Evolutionary conservation across 2,888 invertebrate species (phyloP), one percentile per base, ranked within the genome.

Genomic region (Griposia aprilina): DNA sequence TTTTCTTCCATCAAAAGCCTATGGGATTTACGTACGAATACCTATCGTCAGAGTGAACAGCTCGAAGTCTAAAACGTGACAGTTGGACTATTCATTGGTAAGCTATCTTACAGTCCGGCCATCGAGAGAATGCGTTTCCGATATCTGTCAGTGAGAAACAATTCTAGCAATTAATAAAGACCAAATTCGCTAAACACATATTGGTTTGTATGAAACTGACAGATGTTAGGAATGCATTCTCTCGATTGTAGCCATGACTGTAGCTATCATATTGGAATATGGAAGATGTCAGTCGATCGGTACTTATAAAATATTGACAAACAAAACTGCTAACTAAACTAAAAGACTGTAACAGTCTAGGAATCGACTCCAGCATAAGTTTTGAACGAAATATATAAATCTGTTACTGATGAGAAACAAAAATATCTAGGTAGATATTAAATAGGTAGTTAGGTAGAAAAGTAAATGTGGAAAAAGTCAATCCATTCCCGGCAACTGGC

Each of bases 401-500:
- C n/a, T 15, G 30, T 57, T 8, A 50, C 20, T 15, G n/a, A 50
- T n/a, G n/a, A 36, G n/a, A 60, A 57, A 52, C 45, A 2, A 45
- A 60, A 50, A 66, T 60, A 59, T 30, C 26, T 17, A 72, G 62
- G 59, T 30, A 8, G 10, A 1, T 10, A 45, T 45, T 45, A 45
- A 45, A 45, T 0, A 45, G 45, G 52, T n/a, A 8, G 11, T 45
- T 30, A 11, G 11, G 15, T 48, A 59, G 26, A 50, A 65, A 69
- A 36, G 36, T 41, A 48, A 50, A 50, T 62, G 30, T 60, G 50
- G 36, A 71, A 73, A 80, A 66, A 65, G 45, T 60, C 66, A 75
- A 73, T 70, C 65, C 48, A 69, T 63, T 73, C 52, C 52, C 48
- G 45, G 72, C 15, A 45, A 68, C 65, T 52, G 66, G 63, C 63